Evolutionary conservation across 2,113 vertebrate genomes (phyloP).

Genomic region (Chascanopsetta lugubris): DNA sequence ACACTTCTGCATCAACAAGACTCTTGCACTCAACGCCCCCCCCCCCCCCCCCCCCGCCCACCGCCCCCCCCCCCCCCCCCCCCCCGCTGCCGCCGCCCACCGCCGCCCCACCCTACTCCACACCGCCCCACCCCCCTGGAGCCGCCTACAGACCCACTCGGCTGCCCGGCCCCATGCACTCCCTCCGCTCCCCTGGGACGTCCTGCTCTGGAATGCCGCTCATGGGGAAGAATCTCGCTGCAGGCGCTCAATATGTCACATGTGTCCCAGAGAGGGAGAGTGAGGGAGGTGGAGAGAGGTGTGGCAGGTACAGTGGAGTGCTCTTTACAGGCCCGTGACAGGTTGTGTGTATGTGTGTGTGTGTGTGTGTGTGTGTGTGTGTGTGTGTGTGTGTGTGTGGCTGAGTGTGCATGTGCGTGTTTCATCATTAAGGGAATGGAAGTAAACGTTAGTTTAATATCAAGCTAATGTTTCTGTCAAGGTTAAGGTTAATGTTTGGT

Average conservation of each 20-base stretch:
- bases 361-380: slow-evolving; percentile 8
- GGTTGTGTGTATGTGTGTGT: slow-evolving; percentile 35
- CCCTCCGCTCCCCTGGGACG: slow-evolving; percentile 66
- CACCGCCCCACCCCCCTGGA: neutral
- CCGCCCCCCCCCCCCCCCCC: neutral
- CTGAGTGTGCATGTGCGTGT: slow-evolving; percentile 18
- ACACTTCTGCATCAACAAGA: slow-evolving; percentile 39
- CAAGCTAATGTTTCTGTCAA: neutral
- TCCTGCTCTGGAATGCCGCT: slow-evolving; percentile 80
- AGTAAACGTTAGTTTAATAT: neutral
- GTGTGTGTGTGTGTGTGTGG: slow-evolving; percentile 17
- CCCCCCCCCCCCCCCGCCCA: neutral
- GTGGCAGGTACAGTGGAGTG: slow-evolving; percentile 55
- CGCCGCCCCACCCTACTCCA: neutral
- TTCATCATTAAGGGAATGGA: slow-evolving; percentile 19
- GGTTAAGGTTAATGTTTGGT: too few species aligned
- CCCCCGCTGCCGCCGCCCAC: slow-evolving; percentile 7
- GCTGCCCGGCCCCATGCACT: slow-evolving; percentile 55
- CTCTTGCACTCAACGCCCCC: neutral
- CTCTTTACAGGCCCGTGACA: slow-evolving; percentile 40
- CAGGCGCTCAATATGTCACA: slow-evolving; percentile 80
- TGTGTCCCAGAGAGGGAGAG: slow-evolving; percentile 47
- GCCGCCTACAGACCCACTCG: slow-evolving; percentile 42
- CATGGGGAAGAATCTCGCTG: slow-evolving; percentile 83
- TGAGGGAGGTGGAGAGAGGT: slow-evolving; percentile 27